Evolutionary conservation across 2,888 invertebrate genomes (phyloP).

Genomic region (Scaeva pyrastri): DNA sequence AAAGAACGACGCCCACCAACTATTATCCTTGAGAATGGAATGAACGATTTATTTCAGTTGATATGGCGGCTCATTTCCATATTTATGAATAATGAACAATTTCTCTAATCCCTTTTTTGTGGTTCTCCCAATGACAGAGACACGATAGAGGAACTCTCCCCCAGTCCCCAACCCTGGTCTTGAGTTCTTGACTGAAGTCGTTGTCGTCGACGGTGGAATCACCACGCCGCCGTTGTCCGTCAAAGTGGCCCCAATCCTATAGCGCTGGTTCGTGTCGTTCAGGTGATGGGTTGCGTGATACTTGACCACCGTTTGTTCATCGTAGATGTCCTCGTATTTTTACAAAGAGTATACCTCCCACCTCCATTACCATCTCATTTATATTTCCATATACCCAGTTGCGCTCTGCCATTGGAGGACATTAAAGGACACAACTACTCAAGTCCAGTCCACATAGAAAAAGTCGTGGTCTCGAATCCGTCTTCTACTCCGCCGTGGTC

Average conservation of each 20-base stretch:
- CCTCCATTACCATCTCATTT: conserved; percentile 22
- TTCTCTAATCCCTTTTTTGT: conserved; percentile 77
- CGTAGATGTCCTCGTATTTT: conserved; percentile 75
- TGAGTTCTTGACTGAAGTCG: not conserved
- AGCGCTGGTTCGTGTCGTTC: conserved; percentile 69
- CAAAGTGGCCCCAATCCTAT: conserved; percentile 73
- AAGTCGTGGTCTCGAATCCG: conserved; percentile 16
- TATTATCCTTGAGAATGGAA: conserved; percentile 78
- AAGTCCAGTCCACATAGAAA: conserved; percentile 39
- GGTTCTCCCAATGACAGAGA: conserved; percentile 70
- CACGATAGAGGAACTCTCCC: conserved; percentile 56
- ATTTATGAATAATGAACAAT: conserved; percentile 84
- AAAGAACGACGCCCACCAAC: conserved; percentile 68
- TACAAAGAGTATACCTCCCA: conserved; percentile 37
- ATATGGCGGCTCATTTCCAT: conserved; percentile 80
- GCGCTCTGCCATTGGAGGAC: conserved; percentile 56
- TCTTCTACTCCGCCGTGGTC: not conserved
- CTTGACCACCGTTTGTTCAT: conserved; percentile 76
- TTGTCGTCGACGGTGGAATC: conserved; percentile 42
- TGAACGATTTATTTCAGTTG: conserved; percentile 82
- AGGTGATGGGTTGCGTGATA: conserved; percentile 76
- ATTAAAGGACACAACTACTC: conserved; percentile 74
- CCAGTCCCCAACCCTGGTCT: not conserved
- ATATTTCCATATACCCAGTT: not conserved
- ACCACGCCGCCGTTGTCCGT: conserved; percentile 62